phyloP scores from a whole-genome alignment of 2,113 vertebrate species.

The Chloropsis hardwickii region DNA sequence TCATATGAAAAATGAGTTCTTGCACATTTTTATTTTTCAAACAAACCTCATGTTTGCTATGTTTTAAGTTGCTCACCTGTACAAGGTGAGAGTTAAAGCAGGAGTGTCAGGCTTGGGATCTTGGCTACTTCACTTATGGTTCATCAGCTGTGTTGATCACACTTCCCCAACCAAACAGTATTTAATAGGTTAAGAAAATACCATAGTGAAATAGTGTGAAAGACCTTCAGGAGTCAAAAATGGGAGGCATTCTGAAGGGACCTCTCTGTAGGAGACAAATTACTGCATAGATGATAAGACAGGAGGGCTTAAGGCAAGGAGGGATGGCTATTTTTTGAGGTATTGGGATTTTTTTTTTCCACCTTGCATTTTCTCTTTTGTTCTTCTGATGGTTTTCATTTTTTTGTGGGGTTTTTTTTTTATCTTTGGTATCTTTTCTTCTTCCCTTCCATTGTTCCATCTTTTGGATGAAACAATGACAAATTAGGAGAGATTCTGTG shows the following conservation, averaged over 20 bases:
- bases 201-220: background rate
- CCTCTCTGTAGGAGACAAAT: background rate
- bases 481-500: background rate
- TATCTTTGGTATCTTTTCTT: background rate
- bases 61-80: background rate
- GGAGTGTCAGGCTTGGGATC: background rate
- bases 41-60: background rate
- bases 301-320: background rate
- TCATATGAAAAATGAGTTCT: background rate
- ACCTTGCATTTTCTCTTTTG: background rate
- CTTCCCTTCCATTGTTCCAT: background rate
- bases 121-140: background rate
- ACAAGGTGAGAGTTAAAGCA: background rate
- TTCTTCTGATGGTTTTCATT: background rate
- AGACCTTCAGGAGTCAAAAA: background rate
- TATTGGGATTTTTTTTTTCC: background rate
- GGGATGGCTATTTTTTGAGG: background rate
- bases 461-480: background rate
- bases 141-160: background rate
- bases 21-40: background rate
- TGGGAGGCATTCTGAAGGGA: background rate
- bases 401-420: too few species aligned
- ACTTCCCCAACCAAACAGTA: background rate
- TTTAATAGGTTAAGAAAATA: background rate
- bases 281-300: background rate